phyloP scores from a whole-genome alignment of 2,888 invertebrate genomes.

The Bedellia somnulentella region DNA sequence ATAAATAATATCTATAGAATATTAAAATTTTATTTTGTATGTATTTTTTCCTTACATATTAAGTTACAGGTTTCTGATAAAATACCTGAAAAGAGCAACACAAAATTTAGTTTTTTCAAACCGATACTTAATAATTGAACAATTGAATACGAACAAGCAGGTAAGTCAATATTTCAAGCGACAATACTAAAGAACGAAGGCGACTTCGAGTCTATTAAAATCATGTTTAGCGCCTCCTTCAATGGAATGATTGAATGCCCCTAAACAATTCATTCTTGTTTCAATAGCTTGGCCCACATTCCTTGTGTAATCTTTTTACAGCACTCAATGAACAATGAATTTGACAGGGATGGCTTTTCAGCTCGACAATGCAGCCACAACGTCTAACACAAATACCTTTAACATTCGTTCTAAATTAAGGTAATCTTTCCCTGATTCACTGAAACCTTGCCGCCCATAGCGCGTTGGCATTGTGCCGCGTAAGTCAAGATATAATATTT shows the following conservation, averaged over 20 bases:
- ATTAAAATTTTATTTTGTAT: too few species aligned
- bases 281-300: conserved; percentile 52
- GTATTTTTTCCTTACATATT: too few species aligned
- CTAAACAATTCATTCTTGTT: conserved; percentile 46
- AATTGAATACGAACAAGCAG: too few species aligned
- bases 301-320: conserved; percentile 47
- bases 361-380: conserved; percentile 22
- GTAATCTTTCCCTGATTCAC: conserved; percentile 36
- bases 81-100: too few species aligned
- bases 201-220: conserved; percentile 57
- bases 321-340: conserved; percentile 25
- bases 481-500: too few species aligned
- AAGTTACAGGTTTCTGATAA: too few species aligned
- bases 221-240: conserved; percentile 50
- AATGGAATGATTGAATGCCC: conserved; percentile 54
- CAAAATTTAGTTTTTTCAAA: too few species aligned
- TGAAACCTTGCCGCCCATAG: conserved; percentile 41
- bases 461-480: conserved; percentile 16
- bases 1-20: too few species aligned
- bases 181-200: too few species aligned
- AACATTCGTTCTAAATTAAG: conserved; percentile 39
- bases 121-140: too few species aligned
- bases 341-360: conserved; percentile 36
- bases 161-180: too few species aligned
- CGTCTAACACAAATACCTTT: conserved; percentile 30